These are phyloP conservation scores for Phymanthus crucifer DNA, from an alignment of 92 coral and sea anemone species.

Conservation along the genomic window DNA sequence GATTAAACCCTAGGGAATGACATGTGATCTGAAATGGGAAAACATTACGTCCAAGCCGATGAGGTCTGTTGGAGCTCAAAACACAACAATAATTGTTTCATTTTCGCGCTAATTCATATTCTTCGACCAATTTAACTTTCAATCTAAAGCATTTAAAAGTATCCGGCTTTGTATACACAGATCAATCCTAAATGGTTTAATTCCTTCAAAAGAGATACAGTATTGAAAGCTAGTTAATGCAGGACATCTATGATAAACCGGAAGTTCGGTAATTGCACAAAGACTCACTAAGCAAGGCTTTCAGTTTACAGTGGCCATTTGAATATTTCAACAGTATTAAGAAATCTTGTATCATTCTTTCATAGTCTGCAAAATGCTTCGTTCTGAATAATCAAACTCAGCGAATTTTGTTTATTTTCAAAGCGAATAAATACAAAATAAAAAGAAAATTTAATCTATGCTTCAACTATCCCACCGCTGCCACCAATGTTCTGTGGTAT, in stretches of 20 bases:
- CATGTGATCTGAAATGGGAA: too few relatives aligned
- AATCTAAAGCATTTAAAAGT: not conserved
- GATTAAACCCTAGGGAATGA: too few relatives aligned
- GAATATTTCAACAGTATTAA: not conserved
- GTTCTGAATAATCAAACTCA: too few relatives aligned
- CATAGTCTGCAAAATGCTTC: too few relatives aligned
- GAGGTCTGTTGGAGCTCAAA: too few relatives aligned
- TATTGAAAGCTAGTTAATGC: not conserved
- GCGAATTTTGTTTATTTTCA: too few relatives aligned
- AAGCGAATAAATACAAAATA: too few relatives aligned
- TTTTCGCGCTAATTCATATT: too few relatives aligned
- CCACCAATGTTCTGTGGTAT: not conserved
- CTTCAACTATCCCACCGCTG: not conserved
- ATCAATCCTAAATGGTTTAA: not conserved
- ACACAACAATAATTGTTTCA: too few relatives aligned
- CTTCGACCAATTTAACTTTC: not conserved
- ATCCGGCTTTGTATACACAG: not conserved
- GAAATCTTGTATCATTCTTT: too few relatives aligned
- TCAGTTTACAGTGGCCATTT: not conserved
- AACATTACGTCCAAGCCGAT: too few relatives aligned
- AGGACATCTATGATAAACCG: not conserved
- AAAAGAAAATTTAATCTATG: too few relatives aligned
- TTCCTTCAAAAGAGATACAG: not conserved
- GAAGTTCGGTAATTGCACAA: not conserved
- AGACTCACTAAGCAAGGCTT: not conserved